Evolutionary conservation across 1,140 invertebrate genomes (phyloP), one percentile per base, ranked within the genome.

Genomic region (Sinella curviseta): DNA sequence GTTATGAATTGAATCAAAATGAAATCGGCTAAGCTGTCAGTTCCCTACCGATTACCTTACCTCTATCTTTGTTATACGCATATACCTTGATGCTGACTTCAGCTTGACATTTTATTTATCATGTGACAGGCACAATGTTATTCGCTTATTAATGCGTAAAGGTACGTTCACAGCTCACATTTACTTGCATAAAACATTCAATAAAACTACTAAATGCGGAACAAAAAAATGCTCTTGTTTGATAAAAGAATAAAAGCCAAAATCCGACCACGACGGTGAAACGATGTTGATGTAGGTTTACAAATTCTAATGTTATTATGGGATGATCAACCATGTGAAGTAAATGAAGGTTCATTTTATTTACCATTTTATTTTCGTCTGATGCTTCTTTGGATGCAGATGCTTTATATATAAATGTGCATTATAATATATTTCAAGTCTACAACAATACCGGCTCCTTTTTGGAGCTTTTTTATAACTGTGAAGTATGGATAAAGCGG

Each of bases 1-100:
- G 65, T 70, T 70, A 70, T 70, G 65, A 70, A 70, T 70, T 33
- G 65, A 70, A 70, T 70, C n/a, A 70, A 60, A 60, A 70, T 70
- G 65, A 33, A 70, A 31, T 70, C 65, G 24, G n/a, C 8, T 24
- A 14, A 31, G 31, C 65, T 70, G 65, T 70, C 65, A 70, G 65
- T 31, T 4, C 65, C 65, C 26, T 12, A 16, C 24, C 12, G 12
- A 60, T 24, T 14, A 60, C 14, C 8, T 60, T 3, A 3, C 8
- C 26, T 70, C 8, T 30, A 31, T 30, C 12, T n/a, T 4, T 17
- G 4, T 3, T 60, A 60, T 16, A 60, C 39, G 24, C 57, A 60
- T 26, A 60, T 60, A 60, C 57, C 12, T 60, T 60, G 8, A 70
- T 70, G 12, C 65, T 70, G 65, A 70, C 65, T 70, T 33, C n/a